phyloP scores from a whole-genome alignment of 2,113 vertebrate genomes.

The Toxotes chatareus region DNA sequence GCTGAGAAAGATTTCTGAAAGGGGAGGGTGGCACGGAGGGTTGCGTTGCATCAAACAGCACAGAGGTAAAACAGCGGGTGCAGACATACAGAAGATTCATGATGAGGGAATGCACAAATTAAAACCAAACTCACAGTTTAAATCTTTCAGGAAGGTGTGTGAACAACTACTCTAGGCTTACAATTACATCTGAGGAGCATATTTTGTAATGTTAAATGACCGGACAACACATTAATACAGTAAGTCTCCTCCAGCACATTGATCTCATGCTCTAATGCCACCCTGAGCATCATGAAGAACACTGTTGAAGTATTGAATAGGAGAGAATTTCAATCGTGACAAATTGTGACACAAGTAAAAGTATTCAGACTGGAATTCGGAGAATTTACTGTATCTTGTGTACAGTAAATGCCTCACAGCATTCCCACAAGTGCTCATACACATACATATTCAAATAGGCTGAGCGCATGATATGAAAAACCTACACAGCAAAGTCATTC shows the following conservation, averaged over 20 bases:
- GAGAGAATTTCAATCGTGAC: slow-evolving; percentile 36
- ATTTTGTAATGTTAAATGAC: slow-evolving; percentile 57
- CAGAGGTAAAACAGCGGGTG: slow-evolving; percentile 3
- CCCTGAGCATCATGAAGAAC: slow-evolving; percentile 49
- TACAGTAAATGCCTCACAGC: slow-evolving; percentile 77
- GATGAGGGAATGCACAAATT: slow-evolving; percentile 24
- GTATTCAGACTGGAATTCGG: slow-evolving; percentile 64
- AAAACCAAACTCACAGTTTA: slow-evolving; percentile 11
- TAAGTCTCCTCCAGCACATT: slow-evolving; percentile 73
- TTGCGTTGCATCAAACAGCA: slow-evolving; percentile 20
- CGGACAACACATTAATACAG: slow-evolving; percentile 72
- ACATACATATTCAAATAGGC: slow-evolving; percentile 58
- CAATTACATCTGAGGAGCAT: slow-evolving; percentile 48
- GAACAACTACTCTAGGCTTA: slow-evolving; percentile 52
- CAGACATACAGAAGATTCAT: slow-evolving; percentile 11
- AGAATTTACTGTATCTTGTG: slow-evolving; percentile 79
- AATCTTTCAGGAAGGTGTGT: slow-evolving; percentile 40
- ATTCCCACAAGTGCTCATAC: slow-evolving; percentile 68
- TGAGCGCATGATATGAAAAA: slow-evolving; percentile 66
- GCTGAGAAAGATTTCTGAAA: slow-evolving; percentile 97
- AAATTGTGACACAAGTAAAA: slow-evolving; percentile 48
- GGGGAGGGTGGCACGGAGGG: neutral
- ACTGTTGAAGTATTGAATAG: slow-evolving; percentile 37
- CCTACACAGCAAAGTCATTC: slow-evolving; percentile 76
- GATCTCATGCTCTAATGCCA: slow-evolving; percentile 56